Evolutionary conservation across 2,113 vertebrate genomes (phyloP).

Genomic region (Oryzias celebensis): DNA sequence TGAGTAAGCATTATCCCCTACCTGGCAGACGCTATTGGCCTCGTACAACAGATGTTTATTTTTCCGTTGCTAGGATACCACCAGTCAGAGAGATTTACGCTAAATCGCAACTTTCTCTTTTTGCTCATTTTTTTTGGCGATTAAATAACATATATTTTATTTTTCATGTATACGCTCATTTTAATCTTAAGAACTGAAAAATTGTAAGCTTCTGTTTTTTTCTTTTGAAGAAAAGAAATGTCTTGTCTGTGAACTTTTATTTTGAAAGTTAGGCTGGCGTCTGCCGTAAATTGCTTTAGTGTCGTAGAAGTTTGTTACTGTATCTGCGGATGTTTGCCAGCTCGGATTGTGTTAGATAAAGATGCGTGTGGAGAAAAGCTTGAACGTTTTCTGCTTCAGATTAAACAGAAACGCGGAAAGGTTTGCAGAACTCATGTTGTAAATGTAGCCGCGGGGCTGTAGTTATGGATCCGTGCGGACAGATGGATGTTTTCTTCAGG

Average conservation of each 20-base stretch:
- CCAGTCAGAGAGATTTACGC: no score
- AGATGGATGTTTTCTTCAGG: constrained; percentile 17
- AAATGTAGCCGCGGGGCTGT: background rate
- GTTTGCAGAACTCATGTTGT: background rate
- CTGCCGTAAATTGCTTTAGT: constrained; percentile 52
- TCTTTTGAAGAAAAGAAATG: no score
- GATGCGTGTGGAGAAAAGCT: background rate
- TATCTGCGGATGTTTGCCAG: background rate
- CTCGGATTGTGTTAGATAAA: background rate
- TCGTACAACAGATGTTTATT: background rate
- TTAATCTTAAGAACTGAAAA: no score
- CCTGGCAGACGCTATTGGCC: background rate
- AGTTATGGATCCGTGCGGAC: constrained; percentile 21
- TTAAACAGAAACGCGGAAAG: background rate
- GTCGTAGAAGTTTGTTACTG: constrained; percentile 58
- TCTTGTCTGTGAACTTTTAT: constrained; percentile 43
- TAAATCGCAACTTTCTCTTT: accelerated
- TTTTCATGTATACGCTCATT: no score
- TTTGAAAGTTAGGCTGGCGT: constrained; percentile 43
- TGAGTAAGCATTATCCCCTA: background rate
- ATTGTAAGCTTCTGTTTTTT: no score
- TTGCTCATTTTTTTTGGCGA: no score
- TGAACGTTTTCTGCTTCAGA: background rate
- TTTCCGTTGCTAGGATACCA: constrained; percentile 57
- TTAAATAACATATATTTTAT: no score